These are phyloP conservation scores for Drosophila pallidifrons DNA, from an alignment of 1,140 invertebrate species.

Conservation along the genomic window DNA sequence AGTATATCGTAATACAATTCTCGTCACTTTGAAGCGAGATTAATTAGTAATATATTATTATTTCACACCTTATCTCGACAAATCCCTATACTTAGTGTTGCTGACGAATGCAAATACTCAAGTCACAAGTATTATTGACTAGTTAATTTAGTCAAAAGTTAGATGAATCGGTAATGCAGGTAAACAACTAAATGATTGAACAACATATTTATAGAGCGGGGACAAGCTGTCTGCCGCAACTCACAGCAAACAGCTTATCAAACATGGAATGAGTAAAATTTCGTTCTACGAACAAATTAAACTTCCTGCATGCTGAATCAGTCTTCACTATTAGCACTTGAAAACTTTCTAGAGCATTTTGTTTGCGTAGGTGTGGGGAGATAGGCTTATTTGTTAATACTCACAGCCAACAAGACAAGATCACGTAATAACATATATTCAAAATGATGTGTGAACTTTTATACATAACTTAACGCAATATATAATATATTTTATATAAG, in stretches of 20 bases:
- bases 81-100: not conserved
- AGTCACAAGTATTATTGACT: not conserved
- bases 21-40: not conserved
- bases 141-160: conserved; percentile 9
- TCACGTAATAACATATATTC: conserved; percentile 35
- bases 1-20: not conserved
- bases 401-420: not conserved
- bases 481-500: conserved; percentile 56
- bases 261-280: conserved; percentile 17
- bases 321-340: conserved; percentile 1
- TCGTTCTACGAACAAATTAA: not conserved
- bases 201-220: conserved; percentile 21
- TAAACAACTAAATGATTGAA: conserved; percentile 42
- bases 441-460: conserved; percentile 66
- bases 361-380: not conserved
- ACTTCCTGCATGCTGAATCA: conserved; percentile 63
- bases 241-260: conserved; percentile 59
- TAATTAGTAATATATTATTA: not conserved
- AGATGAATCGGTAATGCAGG: conserved; percentile 11
- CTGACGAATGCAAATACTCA: conserved; percentile 8
- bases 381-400: not conserved
- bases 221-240: conserved; percentile 56
- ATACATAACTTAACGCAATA: conserved; percentile 5
- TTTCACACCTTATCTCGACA: not conserved
- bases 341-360: conserved; percentile 61